Base-by-base conservation (phyloP, 35 echinoderm and acorn worm genomes). In the Diadema setosum region DNA sequence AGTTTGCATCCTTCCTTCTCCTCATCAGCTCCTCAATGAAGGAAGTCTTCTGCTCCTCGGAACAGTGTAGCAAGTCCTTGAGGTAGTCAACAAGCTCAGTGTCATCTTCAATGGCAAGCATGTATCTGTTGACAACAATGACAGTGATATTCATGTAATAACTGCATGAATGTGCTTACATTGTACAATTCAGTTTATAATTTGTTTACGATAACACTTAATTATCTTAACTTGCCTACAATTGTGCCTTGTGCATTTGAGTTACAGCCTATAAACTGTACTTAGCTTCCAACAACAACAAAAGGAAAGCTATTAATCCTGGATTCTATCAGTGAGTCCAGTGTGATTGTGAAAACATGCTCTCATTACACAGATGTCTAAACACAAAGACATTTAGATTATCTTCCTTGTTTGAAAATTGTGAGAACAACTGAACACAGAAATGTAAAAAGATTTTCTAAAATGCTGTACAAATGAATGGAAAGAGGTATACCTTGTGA, bases 41-140 rank as follows among this genome's bases (percentile, higher is more conserved):
- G 36, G 32, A 3, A 32, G 23, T 46, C 5, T 35, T 30, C 34
- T 70, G 35, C 37, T 65, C 15, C 31, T 50, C 58, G 48, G 27
- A 26, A 20, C 20, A 48, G 61, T 86, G 84, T 27, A 93, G 25
- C 4, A 94, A 42, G 20, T 94, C 80, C 7, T 55, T 5, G 5
- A 94, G 40, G 33, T 94, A 94, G 23, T 84, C 63, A 5, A 20
- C 0, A 5, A 94, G 61, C 63, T 94, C 91, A 33, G 75, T 11
- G 11, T 67, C 64, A 84, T 78, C 82, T 4, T 65, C 43, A 40
- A 94, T 94, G 21, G 37, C 63, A 27, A 94, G 64, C 4, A 94
- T 49, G 64, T 94, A 94, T 39, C 91, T 94, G 42, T 67, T 15
- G 21, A 55, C 49, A 55, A 61, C 21, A 18, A 3, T 24, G 11